Conservation (phyloP, 2,888 invertebrate species). For the Phymatocera aterrima region DNA sequence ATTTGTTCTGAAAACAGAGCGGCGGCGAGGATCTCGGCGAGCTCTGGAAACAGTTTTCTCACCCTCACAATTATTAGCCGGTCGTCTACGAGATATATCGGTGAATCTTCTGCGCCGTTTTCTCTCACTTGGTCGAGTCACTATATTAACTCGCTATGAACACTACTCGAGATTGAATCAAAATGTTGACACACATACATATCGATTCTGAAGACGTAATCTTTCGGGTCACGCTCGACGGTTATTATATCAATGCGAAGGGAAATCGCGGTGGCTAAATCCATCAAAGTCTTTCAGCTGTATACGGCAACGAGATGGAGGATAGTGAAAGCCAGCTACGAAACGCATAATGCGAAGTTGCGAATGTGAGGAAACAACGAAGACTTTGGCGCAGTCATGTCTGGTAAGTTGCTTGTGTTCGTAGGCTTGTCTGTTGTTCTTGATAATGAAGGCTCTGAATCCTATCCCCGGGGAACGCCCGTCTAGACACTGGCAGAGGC, state of each 20-base stretch:
- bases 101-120: too few relatives aligned
- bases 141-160: too few relatives aligned
- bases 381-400: not conserved
- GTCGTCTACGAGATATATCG: too few relatives aligned
- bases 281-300: not conserved
- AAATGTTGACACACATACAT: too few relatives aligned
- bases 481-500: slow-evolving; percentile 23
- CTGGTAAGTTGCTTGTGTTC: slow-evolving; percentile 12
- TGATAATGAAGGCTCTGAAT: slow-evolving; percentile 30
- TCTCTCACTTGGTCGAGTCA: too few relatives aligned
- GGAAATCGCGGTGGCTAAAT: not conserved
- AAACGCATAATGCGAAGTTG: not conserved
- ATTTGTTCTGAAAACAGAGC: slow-evolving; percentile 33
- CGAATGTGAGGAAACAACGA: not conserved
- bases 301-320: not conserved
- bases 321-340: not conserved
- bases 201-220: too few relatives aligned
- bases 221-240: too few relatives aligned
- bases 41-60: slow-evolving; percentile 10
- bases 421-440: slow-evolving; percentile 28
- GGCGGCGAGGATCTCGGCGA: too few relatives aligned
- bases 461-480: slow-evolving; percentile 19
- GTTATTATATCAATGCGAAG: too few relatives aligned
- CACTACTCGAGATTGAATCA: too few relatives aligned
- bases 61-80: not conserved